Conservation (phyloP, 2,113 vertebrate genomes). For the Ramphastos sulfuratus region DNA sequence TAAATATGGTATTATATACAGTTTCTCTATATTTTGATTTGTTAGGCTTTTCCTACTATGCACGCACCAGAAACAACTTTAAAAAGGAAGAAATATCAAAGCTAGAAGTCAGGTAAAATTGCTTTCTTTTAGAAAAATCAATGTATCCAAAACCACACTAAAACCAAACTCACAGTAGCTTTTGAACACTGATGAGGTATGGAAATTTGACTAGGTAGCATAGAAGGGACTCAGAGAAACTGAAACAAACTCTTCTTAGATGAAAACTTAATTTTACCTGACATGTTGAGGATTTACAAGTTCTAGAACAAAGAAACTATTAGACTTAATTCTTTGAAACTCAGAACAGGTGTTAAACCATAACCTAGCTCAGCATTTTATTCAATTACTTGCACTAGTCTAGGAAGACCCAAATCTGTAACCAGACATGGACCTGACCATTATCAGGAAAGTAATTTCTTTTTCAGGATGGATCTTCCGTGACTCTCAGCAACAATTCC, state of each 20-base stretch:
- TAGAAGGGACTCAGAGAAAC: background rate
- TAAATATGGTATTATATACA: background rate
- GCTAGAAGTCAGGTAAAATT: background rate
- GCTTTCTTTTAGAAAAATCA: background rate
- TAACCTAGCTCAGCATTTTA: background rate
- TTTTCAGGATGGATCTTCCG: background rate
- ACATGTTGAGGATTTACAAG: background rate
- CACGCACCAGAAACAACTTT: background rate
- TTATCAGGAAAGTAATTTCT: background rate
- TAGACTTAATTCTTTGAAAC: background rate
- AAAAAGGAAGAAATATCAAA: background rate
- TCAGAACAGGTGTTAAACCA: background rate
- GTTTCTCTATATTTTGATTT: background rate
- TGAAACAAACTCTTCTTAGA: background rate
- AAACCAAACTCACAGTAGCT: background rate
- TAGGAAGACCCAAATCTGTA: background rate
- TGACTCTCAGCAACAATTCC: background rate
- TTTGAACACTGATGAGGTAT: background rate
- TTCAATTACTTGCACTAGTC: background rate
- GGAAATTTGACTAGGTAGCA: background rate
- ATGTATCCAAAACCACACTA: background rate
- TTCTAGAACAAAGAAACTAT: background rate
- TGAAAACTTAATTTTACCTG: background rate
- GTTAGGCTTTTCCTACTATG: background rate
- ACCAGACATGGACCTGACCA: accelerated